Percentiles rank a stretch among this genome's conserved stretches.
phyloP scores from a whole-genome alignment of 2,888 invertebrate genomes.

The Lordiphosa andalusiaca region DNA sequence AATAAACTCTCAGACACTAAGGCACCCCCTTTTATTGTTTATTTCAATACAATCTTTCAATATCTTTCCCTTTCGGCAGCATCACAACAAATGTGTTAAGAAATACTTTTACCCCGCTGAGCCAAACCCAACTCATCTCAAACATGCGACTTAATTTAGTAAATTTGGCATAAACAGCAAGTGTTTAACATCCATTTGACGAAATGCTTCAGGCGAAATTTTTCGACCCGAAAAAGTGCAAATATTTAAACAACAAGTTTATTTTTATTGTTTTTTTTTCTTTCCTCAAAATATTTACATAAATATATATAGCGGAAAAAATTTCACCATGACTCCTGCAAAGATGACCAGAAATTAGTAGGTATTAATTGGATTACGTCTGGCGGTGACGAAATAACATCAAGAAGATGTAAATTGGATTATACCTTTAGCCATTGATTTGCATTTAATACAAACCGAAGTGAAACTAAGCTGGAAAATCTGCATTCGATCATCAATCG shows the following conservation, averaged over 20 bases:
- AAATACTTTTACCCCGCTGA: too few relatives aligned
- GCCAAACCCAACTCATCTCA: neutral
- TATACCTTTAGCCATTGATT: slow-evolving; percentile 6
- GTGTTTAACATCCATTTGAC: slow-evolving; percentile 36
- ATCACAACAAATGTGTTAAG: too few relatives aligned
- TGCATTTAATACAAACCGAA: slow-evolving; percentile 15
- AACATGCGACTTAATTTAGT: neutral
- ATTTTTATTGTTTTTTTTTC: slow-evolving; percentile 9
- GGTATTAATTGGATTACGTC: slow-evolving; percentile 35
- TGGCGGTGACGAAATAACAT: slow-evolving; percentile 11
- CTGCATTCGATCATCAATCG: slow-evolving; percentile 26
- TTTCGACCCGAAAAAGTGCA: slow-evolving; percentile 25
- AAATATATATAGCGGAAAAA: slow-evolving; percentile 28
- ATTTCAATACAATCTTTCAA: too few relatives aligned
- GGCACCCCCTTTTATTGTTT: too few relatives aligned
- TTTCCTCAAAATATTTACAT: slow-evolving; percentile 18
- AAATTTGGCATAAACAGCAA: slow-evolving; percentile 19
- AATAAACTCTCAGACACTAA: too few relatives aligned
- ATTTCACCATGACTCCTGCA: slow-evolving; percentile 30
- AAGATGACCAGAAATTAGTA: slow-evolving; percentile 25
- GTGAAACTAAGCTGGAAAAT: slow-evolving; percentile 62
- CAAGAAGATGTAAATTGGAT: slow-evolving; percentile 36
- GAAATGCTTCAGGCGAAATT: slow-evolving; percentile 45
- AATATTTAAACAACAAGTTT: slow-evolving; percentile 38
- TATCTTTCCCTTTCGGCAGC: too few relatives aligned